These are phyloP conservation scores for Notechis scutatus DNA, from an alignment of 2,113 vertebrate species.

Conservation along the genomic window DNA sequence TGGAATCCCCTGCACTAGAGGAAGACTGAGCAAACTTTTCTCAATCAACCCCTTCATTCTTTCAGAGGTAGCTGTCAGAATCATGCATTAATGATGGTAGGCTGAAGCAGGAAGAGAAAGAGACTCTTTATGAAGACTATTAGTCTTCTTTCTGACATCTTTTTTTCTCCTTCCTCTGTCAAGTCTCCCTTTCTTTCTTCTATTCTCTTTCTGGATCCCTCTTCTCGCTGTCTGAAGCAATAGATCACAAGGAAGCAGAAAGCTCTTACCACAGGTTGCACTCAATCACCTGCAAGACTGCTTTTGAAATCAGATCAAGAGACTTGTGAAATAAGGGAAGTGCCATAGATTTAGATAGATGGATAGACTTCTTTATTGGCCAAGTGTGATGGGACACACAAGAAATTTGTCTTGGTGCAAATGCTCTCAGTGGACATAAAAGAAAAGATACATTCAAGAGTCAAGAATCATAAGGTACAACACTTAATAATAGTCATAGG, in stretches of 20 bases:
- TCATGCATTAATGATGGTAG: not conserved
- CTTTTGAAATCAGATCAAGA: not conserved
- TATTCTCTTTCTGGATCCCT: not conserved
- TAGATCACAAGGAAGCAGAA: not conserved
- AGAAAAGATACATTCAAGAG: no score
- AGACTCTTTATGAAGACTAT: not conserved
- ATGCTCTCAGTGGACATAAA: no score
- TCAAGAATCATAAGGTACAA: no score
- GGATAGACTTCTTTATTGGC: no score
- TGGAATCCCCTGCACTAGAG: not conserved
- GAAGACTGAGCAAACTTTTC: not conserved
- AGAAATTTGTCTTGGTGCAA: no score
- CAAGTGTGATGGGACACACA: no score
- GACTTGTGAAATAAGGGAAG: not conserved
- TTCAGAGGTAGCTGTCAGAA: not conserved
- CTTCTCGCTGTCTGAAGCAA: not conserved
- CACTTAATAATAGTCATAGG: no score
- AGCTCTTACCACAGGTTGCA: not conserved
- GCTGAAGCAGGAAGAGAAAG: not conserved
- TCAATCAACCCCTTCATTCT: not conserved
- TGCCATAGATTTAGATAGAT: not conserved
- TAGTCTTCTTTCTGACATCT: not conserved
- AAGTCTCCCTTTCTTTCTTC: not conserved
- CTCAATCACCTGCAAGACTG: not conserved
- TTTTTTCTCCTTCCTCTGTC: not conserved